Base-by-base conservation (phyloP, 2,113 vertebrate genomes). In the Pao palembangensis region DNA sequence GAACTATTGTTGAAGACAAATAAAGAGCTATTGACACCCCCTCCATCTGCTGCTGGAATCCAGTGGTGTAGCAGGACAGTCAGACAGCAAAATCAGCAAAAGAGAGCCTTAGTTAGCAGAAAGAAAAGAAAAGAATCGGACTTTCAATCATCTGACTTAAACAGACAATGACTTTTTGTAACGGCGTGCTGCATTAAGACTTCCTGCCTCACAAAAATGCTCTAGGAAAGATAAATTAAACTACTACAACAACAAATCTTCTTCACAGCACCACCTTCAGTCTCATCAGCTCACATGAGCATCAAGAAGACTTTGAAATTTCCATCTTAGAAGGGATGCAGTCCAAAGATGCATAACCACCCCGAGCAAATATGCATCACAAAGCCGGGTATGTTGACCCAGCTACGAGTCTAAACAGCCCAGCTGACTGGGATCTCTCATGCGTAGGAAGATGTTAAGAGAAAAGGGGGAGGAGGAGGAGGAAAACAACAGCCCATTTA, bases 21-120 rank as follows among this genome's bases (percentile, higher is more conserved):
- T 78, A 89, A 87, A 87, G 78, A 81, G 67, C 53, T 52, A 71
- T 42, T 84, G 84, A 83, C 70, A 89, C 15, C 71, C 83, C 56
- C 19, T 8, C 55, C 73, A 76, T 82, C 77, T 78, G 75, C 56
- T 68, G 42, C 34, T 44, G 70, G 64, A 77, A 70, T 60, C 58
- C 51, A 34, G 46, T 74, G 61, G 54, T 56, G 56, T 16, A 17
- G 44, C 44, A n/a, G 17, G 8, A 3, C 5, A n/a, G 44, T 16
- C 44, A 6, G 44, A 12, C 34, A 38, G 34, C 34, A 38, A 8
- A 10, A 10, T 38, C 34, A 38, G 34, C 34, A 38, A 38, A 38
- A 38, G 1, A 3, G 34, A 38, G 25, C 25, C 25, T 3, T 28
- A 28, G 25, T 28, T 28, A 28, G 25, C 25, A 28, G 5, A 28